Base-by-base conservation (phyloP, 2,797 vertebrate species). In the Spinus olivaceus region DNA sequence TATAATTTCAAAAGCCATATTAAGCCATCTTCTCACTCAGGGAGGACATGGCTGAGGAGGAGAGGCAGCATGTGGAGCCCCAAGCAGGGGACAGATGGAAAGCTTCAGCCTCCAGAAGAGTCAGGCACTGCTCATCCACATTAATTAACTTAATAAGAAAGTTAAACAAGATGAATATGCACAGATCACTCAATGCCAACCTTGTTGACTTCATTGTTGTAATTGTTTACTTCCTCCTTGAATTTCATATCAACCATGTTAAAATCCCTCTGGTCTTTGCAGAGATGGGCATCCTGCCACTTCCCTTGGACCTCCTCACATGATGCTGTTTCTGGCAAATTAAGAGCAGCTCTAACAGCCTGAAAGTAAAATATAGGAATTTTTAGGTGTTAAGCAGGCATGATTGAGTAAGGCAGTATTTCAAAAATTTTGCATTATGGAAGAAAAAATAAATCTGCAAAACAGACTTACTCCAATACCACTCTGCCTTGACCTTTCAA, bases 141-240 rank as follows among this genome's bases (percentile, higher is more conserved):
- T n/a, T 71, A 33, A 91, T 81, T 79, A 79, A 90, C 39, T 76
- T 56, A 70, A 21, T 74, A 50, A 84, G 20, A 33, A 81, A 81
- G 30, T 41, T 20, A 78, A 93, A 87, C n/a, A 59, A 89, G 32
- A 80, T 83, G 25, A 93, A 66, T 5, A 72, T 49, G 81, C 30
- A 71, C 41, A 92, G 89, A 91, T 53, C 63, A 51, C 66, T 94
- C 7, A 0, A 81, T 83, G 73, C 98, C 92, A 91, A 99, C 99
- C 99, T 99, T 99, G 97, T 99, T 99, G 89, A 99, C 98, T 67
- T 99, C 98, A 57, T 99, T 99, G 98, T 98, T 99, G 91, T 99
- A 98, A 92, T 97, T 98, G 97, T 99, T 99, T 82, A 99, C 99
- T 97, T 98, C 98, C 95, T 99, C 99, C 96, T 99, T 99, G 97